Base-by-base conservation (phyloP, 2,888 invertebrate genomes). In the Phalera bucephala region DNA sequence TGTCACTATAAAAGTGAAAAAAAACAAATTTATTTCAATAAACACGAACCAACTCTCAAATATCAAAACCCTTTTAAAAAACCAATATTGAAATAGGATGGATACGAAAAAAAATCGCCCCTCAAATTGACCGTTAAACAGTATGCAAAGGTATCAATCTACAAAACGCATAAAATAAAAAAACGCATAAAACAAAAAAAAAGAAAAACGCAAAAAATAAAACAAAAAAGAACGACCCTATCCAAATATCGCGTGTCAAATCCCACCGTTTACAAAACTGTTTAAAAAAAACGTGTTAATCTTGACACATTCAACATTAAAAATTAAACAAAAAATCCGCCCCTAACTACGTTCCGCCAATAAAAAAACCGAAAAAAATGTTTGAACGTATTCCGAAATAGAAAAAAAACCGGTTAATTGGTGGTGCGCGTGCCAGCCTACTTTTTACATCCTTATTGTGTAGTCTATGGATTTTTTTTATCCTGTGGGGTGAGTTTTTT, bases 371-470 rank as follows among this genome's bases (percentile, higher is more conserved):
- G 53, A 49, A 70, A 75, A 72, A 72, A 70, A 64, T 17, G 69
- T 72, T 61, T 67, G 70, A 70, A 67, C 66, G 55, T 46, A 52
- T 64, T 53, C 67, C n/a, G n/a, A 62, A 17, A 17, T 60, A 69
- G n/a, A 70, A 73, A 79, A 87, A 82, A 83, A 80, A 71, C 56
- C 67, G 71, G 61, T 64, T 85, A 86, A 89, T 88, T 88, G 87
- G 80, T 68, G 68, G 66, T 65, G 52, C 82, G 77, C 79, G 87
- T 81, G 88, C 81, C 80, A 72, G 72, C 82, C 85, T 69, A 77
- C 64, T 66, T 74, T 76, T 79, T 69, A 60, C 56, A 61, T 19
- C 9, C 17, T 17, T 11, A 29, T 29, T 29, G 17, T 10, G 11
- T 11, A 17, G 19, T 10, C 31, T 47, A 49, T 37, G 25, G 19